These are phyloP conservation scores for Aleiodes alternator DNA, from an alignment of 2,888 invertebrate genomes.

Conservation along the genomic window DNA sequence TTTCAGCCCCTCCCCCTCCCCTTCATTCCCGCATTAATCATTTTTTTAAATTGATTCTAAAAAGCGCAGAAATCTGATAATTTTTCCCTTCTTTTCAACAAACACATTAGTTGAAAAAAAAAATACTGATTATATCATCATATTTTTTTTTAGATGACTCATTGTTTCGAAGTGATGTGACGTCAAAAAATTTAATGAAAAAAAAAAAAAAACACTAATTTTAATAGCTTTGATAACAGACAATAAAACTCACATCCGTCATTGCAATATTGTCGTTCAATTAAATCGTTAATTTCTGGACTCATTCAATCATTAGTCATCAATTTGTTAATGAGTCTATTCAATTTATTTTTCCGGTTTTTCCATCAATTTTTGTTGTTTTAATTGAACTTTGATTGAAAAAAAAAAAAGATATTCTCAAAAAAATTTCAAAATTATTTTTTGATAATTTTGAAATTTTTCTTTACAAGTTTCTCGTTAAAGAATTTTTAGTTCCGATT, in stretches of 20 bases:
- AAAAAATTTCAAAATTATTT: not conserved
- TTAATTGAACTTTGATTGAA: not conserved
- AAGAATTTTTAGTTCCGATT: not conserved
- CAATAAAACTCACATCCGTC: too few species aligned
- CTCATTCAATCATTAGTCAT: slow-evolving; percentile 51
- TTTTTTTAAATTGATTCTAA: too few species aligned
- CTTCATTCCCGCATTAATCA: slow-evolving; percentile 28
- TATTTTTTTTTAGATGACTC: not conserved
- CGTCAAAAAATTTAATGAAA: slow-evolving; percentile 16
- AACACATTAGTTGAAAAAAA: too few species aligned
- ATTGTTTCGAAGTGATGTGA: slow-evolving; percentile 1
- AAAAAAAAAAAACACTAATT: slow-evolving; percentile 30
- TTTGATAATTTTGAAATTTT: not conserved
- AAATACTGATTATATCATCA: too few species aligned
- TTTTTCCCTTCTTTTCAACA: too few species aligned
- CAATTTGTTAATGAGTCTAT: slow-evolving; percentile 37
- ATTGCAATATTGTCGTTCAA: slow-evolving; percentile 41
- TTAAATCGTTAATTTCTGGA: slow-evolving; percentile 46
- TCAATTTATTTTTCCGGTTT: not conserved
- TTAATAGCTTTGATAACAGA: too few species aligned
- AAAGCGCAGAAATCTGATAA: too few species aligned
- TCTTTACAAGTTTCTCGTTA: not conserved
- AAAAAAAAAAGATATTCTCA: not conserved
- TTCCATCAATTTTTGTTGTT: too few species aligned
- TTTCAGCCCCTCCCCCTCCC: not conserved